A percentile compares a stretch with the other conserved stretches of the same genome.
Conservation (phyloP, 2,113 vertebrate genomes). For the Cinclus cinclus region DNA sequence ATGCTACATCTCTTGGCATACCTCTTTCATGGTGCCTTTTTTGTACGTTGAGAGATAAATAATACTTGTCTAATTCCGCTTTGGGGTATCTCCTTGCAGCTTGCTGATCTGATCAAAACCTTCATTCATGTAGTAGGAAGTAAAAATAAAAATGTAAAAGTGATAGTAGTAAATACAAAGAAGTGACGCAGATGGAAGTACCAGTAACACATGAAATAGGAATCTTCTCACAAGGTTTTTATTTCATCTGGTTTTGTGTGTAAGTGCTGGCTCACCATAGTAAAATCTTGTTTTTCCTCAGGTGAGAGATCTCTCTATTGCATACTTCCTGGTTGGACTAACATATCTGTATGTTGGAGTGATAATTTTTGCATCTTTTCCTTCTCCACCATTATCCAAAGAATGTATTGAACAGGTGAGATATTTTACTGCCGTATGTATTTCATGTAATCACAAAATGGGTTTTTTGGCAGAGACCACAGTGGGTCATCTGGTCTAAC, state of each 20-base stretch:
- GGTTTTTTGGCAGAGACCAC: too few relatives aligned
- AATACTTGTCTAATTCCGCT: neutral
- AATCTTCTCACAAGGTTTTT: neutral
- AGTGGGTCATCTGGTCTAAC: neutral
- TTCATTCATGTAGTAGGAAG: neutral
- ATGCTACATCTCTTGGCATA: neutral
- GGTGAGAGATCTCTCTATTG: slow-evolving; percentile 94
- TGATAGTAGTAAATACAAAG: neutral
- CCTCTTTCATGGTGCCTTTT: slow-evolving; percentile 9
- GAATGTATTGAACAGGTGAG: slow-evolving; percentile 93
- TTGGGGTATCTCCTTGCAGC: neutral
- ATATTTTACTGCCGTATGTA: neutral
- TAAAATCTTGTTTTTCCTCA: slow-evolving; percentile 56
- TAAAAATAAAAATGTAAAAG: neutral
- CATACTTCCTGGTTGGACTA: slow-evolving; percentile 90
- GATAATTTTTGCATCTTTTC: slow-evolving; percentile 91
- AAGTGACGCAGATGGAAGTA: neutral
- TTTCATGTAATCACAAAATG: neutral
- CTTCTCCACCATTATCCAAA: slow-evolving; percentile 90
- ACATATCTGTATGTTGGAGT: slow-evolving; percentile 94
- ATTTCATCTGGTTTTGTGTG: neutral
- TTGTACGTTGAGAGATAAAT: neutral
- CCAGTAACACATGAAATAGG: neutral
- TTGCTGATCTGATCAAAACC: neutral
- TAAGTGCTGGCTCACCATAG: neutral